Conservation (phyloP, 2,888 invertebrate species). For the Cynaeus angustus region DNA sequence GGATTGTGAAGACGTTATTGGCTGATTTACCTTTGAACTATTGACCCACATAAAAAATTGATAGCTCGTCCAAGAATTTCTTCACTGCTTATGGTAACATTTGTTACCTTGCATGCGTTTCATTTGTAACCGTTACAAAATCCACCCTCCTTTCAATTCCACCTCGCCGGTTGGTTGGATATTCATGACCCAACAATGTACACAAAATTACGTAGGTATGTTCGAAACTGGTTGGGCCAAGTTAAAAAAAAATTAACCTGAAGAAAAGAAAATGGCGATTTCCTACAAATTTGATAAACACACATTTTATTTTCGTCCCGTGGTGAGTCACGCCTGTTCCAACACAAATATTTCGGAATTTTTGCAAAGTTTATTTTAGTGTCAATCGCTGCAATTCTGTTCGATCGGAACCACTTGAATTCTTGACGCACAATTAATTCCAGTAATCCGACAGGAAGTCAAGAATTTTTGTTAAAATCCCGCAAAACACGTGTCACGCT, state of each 20-base stretch:
- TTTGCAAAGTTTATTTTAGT: slow-evolving; percentile 38
- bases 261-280: no score
- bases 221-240: no score
- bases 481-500: slow-evolving; percentile 23
- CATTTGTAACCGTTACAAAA: slow-evolving; percentile 28
- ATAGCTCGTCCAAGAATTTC: neutral
- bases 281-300: no score
- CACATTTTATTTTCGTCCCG: slow-evolving; percentile 6
- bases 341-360: slow-evolving; percentile 39
- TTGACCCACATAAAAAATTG: slow-evolving; percentile 16
- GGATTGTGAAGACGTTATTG: slow-evolving; percentile 3
- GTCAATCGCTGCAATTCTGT: slow-evolving; percentile 37
- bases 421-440: slow-evolving; percentile 27
- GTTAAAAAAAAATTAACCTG: no score
- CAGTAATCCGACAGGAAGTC: slow-evolving; percentile 28
- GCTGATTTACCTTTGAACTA: slow-evolving; percentile 32
- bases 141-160: slow-evolving; percentile 41
- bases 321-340: slow-evolving; percentile 8
- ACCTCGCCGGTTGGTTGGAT: slow-evolving; percentile 13
- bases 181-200: slow-evolving; percentile 18
- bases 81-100: no score
- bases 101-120: slow-evolving; percentile 12
- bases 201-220: neutral
- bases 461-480: slow-evolving; percentile 3
- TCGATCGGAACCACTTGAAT: slow-evolving; percentile 29